Percentiles rank a stretch among this genome's conserved stretches.
These are phyloP conservation scores for Lycaon pictus DNA, from an alignment of 2,113 vertebrate species.

Conservation along the genomic window DNA sequence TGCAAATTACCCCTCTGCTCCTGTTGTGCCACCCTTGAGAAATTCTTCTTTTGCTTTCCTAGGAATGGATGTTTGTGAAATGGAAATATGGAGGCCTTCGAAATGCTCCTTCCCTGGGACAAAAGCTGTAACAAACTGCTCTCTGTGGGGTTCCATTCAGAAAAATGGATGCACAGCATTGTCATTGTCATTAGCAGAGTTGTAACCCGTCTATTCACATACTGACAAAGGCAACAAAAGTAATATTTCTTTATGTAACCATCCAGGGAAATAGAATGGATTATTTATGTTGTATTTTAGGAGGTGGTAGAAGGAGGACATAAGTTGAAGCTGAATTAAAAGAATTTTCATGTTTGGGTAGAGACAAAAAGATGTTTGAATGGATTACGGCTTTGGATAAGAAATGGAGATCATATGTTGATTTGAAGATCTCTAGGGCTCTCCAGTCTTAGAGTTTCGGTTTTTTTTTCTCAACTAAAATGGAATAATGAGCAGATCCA, in stretches of 20 bases:
- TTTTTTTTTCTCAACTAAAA: not conserved
- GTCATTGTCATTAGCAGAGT: not conserved
- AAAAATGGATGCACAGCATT: not conserved
- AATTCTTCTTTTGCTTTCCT: constrained; percentile 51
- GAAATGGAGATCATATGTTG: not conserved
- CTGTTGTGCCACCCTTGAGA: not conserved
- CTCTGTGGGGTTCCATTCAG: constrained; percentile 5
- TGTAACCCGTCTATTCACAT: not conserved
- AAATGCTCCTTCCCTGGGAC: constrained; percentile 13
- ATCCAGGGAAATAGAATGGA: not conserved
- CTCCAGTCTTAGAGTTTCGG: not conserved
- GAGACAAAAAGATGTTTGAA: not conserved
- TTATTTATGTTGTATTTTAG: not conserved
- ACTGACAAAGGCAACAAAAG: not conserved
- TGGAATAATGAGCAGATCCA: not conserved
- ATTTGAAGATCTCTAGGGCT: not conserved
- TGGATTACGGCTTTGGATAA: not conserved
- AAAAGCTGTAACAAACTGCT: constrained; percentile 50
- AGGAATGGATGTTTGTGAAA: constrained; percentile 45
- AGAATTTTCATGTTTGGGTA: not conserved
- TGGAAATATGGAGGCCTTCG: constrained; percentile 35
- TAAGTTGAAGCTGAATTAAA: not conserved
- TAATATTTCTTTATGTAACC: not conserved
- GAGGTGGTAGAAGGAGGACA: not conserved
- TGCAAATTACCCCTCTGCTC: not conserved